A percentile compares a stretch with the other conserved stretches of the same genome.
Conservation (phyloP, 2,888 invertebrate genomes). For the Pegoplata infirma region DNA sequence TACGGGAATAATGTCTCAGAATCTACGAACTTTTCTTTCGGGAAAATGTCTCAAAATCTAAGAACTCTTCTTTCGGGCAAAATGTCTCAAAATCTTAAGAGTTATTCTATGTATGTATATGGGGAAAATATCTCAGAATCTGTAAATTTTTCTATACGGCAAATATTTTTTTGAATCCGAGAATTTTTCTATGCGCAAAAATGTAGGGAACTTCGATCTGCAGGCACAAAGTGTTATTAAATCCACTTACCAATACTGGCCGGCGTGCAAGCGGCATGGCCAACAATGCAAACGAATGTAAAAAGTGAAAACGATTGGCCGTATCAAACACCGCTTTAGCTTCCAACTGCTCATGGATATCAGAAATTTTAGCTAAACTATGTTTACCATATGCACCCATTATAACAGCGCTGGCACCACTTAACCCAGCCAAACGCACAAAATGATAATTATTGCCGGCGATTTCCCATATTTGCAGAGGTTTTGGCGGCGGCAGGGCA, state of each 20-base stretch:
- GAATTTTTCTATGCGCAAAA: too few relatives aligned
- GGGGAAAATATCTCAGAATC: too few relatives aligned
- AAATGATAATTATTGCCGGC: constrained; percentile 79
- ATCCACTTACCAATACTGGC: constrained; percentile 84
- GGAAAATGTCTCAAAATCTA: too few relatives aligned
- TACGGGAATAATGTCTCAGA: too few relatives aligned
- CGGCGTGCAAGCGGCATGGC: constrained; percentile 87
- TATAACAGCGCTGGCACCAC: constrained; percentile 92
- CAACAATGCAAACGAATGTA: constrained; percentile 91
- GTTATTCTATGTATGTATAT: too few relatives aligned
- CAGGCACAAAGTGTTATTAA: neutral
- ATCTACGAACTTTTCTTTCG: too few relatives aligned
- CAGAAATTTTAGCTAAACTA: constrained; percentile 81
- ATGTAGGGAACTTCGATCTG: too few relatives aligned
- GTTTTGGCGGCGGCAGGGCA: constrained; percentile 33
- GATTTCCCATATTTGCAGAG: constrained; percentile 65
- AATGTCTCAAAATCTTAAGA: too few relatives aligned
- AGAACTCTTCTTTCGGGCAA: too few relatives aligned
- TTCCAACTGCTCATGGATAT: constrained; percentile 82
- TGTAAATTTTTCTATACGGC: too few relatives aligned
- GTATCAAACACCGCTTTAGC: constrained; percentile 90
- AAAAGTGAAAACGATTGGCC: constrained; percentile 90
- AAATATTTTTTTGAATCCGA: too few relatives aligned
- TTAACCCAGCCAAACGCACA: constrained; percentile 84
- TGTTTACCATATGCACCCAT: constrained; percentile 94